Conservation (phyloP, 2,888 invertebrate species). For the Chymomyza caudatula region DNA sequence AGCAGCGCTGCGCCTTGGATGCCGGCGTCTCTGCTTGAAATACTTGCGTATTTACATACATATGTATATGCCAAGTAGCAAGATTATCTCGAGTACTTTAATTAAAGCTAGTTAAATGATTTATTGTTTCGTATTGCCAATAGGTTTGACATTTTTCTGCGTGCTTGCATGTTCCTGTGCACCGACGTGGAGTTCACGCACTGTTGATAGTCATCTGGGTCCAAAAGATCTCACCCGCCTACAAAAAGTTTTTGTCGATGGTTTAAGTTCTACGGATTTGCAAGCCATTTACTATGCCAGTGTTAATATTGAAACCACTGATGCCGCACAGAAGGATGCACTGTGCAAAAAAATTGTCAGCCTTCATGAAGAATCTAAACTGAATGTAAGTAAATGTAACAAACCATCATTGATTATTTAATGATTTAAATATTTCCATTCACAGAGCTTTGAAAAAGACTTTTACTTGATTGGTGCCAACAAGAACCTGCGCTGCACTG, state of each 20-base stretch:
- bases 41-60: neutral
- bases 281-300: constrained; percentile 85
- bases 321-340: constrained; percentile 79
- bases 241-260: constrained; percentile 76
- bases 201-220: constrained; percentile 74
- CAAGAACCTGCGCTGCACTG: constrained; percentile 81
- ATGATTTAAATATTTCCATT: constrained; percentile 2
- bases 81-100: neutral
- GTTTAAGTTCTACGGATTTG: constrained; percentile 81
- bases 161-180: constrained; percentile 39
- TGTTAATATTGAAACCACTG: constrained; percentile 84
- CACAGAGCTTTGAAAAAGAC: constrained; percentile 79
- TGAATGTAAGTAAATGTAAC: constrained; percentile 78
- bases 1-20: constrained; percentile 30
- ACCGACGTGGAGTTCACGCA: constrained; percentile 54
- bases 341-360: constrained; percentile 79
- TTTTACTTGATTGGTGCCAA: constrained; percentile 84
- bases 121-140: neutral
- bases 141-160: constrained; percentile 48
- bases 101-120: neutral
- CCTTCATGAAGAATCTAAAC: constrained; percentile 73
- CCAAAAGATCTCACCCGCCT: constrained; percentile 74
- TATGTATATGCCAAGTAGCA: neutral
- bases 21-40: neutral
- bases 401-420: neutral